Percentiles rank a stretch among this genome's conserved stretches.
These are phyloP conservation scores for Centroberyx gerrardi DNA, from an alignment of 2,797 vertebrate species.

Conservation along the genomic window DNA sequence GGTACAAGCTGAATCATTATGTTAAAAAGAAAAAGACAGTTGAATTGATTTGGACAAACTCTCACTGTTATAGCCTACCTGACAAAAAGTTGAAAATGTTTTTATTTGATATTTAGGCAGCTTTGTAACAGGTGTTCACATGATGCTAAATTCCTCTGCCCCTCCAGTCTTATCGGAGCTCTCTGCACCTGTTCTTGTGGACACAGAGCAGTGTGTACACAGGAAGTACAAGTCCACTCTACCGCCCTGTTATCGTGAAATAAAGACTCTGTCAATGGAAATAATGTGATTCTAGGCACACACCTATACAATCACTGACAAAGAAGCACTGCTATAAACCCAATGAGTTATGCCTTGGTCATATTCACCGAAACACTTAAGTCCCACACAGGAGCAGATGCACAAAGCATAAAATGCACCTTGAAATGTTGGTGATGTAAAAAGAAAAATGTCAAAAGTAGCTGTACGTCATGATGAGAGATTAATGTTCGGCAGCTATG, in stretches of 20 bases:
- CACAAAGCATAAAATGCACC: too few relatives aligned
- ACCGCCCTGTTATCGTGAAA: slow-evolving; percentile 27
- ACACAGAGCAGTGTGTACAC: neutral
- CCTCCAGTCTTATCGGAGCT: neutral
- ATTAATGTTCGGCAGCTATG: neutral
- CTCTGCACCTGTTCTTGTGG: slow-evolving; percentile 17
- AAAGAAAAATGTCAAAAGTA: neutral
- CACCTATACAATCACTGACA: slow-evolving; percentile 38
- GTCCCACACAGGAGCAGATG: too few relatives aligned
- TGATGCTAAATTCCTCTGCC: neutral
- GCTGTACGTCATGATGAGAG: neutral
- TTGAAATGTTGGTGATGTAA: too few relatives aligned
- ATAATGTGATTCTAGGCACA: slow-evolving; percentile 16
- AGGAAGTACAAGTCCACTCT: slow-evolving; percentile 21
- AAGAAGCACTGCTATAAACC: slow-evolving; percentile 12
- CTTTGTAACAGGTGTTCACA: neutral
- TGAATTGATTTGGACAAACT: too few relatives aligned
- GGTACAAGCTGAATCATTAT: neutral
- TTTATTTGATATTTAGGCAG: neutral
- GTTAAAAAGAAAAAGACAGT: too few relatives aligned
- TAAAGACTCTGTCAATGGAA: slow-evolving; percentile 15
- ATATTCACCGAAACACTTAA: neutral
- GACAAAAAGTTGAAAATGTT: neutral
- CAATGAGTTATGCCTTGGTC: slow-evolving; percentile 6
- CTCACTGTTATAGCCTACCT: too few relatives aligned